Conservation (phyloP, 2,888 invertebrate genomes). For the Epiblema foenella region DNA sequence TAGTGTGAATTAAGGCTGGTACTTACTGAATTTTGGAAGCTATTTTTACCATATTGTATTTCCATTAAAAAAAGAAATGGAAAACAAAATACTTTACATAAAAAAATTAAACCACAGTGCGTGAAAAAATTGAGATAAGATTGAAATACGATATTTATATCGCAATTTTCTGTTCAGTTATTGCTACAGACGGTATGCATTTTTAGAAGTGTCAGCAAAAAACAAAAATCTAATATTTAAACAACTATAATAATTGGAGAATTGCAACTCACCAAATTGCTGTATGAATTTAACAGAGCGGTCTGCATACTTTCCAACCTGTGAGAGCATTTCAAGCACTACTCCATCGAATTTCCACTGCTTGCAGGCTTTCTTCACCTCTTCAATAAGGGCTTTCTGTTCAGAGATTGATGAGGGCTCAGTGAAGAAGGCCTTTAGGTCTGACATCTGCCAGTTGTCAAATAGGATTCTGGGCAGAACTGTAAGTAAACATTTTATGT, state of each 20-base stretch:
- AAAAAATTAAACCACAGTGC: too few relatives aligned
- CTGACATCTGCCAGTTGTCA: slow-evolving; percentile 92
- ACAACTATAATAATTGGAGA: slow-evolving; percentile 8
- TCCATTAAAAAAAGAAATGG: too few relatives aligned
- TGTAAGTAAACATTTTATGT: slow-evolving; percentile 65
- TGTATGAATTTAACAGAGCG: slow-evolving; percentile 87
- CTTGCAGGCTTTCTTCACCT: slow-evolving; percentile 88
- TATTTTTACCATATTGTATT: background rate
- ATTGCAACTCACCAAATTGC: slow-evolving; percentile 82
- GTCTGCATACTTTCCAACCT: slow-evolving; percentile 87
- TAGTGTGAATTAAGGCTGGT: background rate
- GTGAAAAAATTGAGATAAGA: too few relatives aligned
- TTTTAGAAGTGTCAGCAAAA: background rate
- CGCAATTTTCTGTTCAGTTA: too few relatives aligned
- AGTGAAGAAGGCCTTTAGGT: slow-evolving; percentile 89
- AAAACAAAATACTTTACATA: too few relatives aligned
- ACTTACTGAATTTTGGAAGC: background rate
- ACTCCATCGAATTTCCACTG: slow-evolving; percentile 94
- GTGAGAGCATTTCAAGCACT: slow-evolving; percentile 96
- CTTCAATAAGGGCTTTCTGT: slow-evolving; percentile 87
- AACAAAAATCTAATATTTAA: background rate
- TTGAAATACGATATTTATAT: too few relatives aligned
- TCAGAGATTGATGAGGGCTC: slow-evolving; percentile 87
- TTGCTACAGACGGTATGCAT: background rate
- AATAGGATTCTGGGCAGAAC: slow-evolving; percentile 96